A percentile compares a stretch with the other conserved stretches of the same genome.
phyloP scores from a whole-genome alignment of 2,797 vertebrate species.

The Brachymystax lenok region DNA sequence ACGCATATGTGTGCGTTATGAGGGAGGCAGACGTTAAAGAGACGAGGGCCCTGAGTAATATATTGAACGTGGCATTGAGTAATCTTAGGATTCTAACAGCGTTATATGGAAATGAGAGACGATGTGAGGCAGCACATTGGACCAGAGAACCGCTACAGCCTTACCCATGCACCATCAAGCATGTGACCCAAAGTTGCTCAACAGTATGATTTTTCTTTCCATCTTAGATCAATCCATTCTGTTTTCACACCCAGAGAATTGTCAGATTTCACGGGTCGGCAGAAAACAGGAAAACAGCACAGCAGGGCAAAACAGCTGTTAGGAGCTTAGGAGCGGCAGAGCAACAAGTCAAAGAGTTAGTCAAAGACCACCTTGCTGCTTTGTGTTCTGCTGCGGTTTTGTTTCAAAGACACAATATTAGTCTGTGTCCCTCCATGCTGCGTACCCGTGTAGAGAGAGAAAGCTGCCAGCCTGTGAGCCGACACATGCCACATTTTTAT shows the following conservation, averaged over 20 bases:
- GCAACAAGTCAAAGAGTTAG: slow-evolving; percentile 3
- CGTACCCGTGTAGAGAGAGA: neutral
- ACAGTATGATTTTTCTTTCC: neutral
- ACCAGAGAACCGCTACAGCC: neutral
- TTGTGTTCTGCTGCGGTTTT: slow-evolving; percentile 13
- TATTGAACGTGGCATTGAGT: neutral
- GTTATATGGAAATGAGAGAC: neutral
- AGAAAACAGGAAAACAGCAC: neutral
- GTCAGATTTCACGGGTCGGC: neutral
- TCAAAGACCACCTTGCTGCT: slow-evolving; percentile 2
- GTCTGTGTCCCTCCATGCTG: slow-evolving; percentile 1
- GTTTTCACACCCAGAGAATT: neutral
- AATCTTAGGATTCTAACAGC: neutral
- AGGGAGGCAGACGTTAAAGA: neutral
- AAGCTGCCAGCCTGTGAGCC: slow-evolving; percentile 12
- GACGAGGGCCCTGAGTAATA: neutral
- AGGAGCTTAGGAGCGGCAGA: neutral
- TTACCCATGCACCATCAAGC: neutral
- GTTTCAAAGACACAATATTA: slow-evolving; percentile 12
- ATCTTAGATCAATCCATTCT: neutral
- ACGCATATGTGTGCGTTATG: neutral
- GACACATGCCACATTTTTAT: neutral
- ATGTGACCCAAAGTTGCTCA: neutral
- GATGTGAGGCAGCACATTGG: neutral
- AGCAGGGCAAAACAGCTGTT: slow-evolving; percentile 16